Evolutionary conservation across 2,888 invertebrate species (phyloP).

Genomic region (Furcula furcula): DNA sequence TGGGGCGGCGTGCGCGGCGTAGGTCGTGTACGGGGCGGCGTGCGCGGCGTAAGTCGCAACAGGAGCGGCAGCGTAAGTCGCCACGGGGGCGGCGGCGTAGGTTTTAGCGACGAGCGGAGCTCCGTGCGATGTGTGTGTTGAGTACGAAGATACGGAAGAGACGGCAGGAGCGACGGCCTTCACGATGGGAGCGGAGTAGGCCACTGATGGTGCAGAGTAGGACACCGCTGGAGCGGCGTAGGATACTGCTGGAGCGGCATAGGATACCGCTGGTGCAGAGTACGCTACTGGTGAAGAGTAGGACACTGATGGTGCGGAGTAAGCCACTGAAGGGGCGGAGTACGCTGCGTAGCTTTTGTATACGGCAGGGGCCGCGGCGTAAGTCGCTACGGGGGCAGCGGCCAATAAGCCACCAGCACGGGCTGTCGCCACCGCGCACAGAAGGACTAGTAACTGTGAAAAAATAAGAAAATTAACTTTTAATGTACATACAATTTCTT

Average conservation of each 20-base stretch:
- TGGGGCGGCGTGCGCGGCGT: constrained; percentile 67
- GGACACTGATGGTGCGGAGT: constrained; percentile 26
- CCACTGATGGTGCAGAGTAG: constrained; percentile 26
- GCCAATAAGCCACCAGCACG: constrained; percentile 76
- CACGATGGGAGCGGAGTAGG: constrained; percentile 34
- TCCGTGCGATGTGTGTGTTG: constrained; percentile 48
- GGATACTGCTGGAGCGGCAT: constrained; percentile 66
- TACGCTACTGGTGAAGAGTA: constrained; percentile 26
- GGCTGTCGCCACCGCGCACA: constrained; percentile 79
- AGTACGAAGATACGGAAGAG: constrained; percentile 19
- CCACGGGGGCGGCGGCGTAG: constrained; percentile 37
- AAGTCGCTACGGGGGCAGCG: constrained; percentile 36
- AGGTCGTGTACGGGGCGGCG: constrained; percentile 30
- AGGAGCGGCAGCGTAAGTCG: constrained; percentile 35
- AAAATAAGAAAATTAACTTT: constrained; percentile 17
- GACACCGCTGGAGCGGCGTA: constrained; percentile 26
- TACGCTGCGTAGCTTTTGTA: constrained; percentile 34
- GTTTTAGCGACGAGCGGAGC: constrained; percentile 38
- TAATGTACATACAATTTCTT: neutral
- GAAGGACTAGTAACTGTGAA: constrained; percentile 75
- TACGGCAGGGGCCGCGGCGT: constrained; percentile 65
- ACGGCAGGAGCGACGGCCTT: constrained; percentile 33
- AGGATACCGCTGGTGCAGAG: constrained; percentile 32
- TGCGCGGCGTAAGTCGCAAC: constrained; percentile 44
- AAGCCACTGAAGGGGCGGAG: constrained; percentile 17